Percentiles rank a stretch among this genome's conserved stretches.
phyloP scores from a whole-genome alignment of 64 coral and sea anemone species.

The Acropora tenuis region DNA sequence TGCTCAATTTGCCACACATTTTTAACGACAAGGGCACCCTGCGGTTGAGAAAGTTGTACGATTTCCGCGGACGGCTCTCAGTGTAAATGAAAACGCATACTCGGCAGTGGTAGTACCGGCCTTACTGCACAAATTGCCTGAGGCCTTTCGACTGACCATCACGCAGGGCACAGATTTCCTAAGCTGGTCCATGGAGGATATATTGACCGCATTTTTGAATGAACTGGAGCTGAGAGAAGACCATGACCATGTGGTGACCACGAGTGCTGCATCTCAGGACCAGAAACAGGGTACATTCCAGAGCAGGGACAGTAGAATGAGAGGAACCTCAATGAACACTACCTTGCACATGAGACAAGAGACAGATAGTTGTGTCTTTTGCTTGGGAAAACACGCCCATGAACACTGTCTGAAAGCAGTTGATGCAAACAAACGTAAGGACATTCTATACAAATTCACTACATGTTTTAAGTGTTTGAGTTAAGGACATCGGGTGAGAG shows the following conservation, averaged over 20 bases:
- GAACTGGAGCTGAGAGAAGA: conserved; percentile 42
- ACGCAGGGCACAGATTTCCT: neutral
- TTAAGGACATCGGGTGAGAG: conserved; percentile 22
- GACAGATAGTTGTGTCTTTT: neutral
- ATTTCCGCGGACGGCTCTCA: conserved; percentile 17
- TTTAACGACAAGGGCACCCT: neutral
- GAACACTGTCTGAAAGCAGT: conserved; percentile 21
- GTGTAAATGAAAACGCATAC: neutral
- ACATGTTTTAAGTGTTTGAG: conserved; percentile 17
- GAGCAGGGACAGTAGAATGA: neutral
- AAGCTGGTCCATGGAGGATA: neutral
- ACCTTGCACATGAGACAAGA: neutral
- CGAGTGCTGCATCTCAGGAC: neutral
- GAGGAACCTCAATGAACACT: neutral
- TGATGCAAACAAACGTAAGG: conserved; percentile 18
- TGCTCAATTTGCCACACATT: neutral
- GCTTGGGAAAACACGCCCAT: neutral
- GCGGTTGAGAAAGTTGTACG: conserved; percentile 23
- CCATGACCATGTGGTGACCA: neutral
- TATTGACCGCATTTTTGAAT: neutral
- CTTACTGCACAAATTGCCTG: conserved; percentile 34
- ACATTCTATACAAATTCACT: conserved; percentile 24
- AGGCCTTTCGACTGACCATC: conserved; percentile 32
- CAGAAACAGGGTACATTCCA: neutral
- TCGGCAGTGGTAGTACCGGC: conserved; percentile 6